Conservation (phyloP, 2,888 invertebrate genomes). For the Ganaspis brasiliensis region DNA sequence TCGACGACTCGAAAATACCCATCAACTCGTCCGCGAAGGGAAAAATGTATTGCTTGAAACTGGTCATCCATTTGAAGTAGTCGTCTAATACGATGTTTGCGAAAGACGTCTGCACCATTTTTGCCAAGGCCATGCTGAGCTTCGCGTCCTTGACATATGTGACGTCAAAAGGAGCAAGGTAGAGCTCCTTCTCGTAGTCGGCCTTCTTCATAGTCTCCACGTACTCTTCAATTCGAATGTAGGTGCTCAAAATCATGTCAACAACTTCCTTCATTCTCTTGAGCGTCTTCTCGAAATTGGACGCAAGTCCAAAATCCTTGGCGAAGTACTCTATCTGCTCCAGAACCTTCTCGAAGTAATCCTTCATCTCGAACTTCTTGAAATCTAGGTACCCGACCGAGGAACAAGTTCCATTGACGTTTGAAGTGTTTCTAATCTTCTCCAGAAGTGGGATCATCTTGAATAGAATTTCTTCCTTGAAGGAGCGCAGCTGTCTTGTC, state of each 20-base stretch:
- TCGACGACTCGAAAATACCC: neutral
- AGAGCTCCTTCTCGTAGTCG: neutral
- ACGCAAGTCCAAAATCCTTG: neutral
- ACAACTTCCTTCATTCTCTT: neutral
- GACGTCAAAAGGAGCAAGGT: neutral
- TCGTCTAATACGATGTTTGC: neutral
- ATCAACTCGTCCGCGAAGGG: neutral
- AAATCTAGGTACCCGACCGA: neutral
- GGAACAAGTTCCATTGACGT: neutral
- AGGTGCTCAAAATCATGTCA: neutral
- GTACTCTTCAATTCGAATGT: neutral
- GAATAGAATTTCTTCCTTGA: neutral
- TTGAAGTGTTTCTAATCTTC: neutral
- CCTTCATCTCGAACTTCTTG: neutral
- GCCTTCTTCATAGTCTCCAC: neutral
- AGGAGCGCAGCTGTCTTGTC: neutral
- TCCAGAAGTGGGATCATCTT: neutral
- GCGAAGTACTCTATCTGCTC: neutral
- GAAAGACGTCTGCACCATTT: neutral
- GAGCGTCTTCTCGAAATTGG: neutral
- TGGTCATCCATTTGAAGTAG: neutral
- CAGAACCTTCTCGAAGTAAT: neutral
- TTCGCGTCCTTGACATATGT: neutral
- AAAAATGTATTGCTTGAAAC: neutral
- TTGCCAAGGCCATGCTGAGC: neutral